Evolutionary conservation across 2,888 invertebrate genomes (phyloP), one percentile per base, ranked within the genome.

Genomic region (Chrysolina oricalcia): DNA sequence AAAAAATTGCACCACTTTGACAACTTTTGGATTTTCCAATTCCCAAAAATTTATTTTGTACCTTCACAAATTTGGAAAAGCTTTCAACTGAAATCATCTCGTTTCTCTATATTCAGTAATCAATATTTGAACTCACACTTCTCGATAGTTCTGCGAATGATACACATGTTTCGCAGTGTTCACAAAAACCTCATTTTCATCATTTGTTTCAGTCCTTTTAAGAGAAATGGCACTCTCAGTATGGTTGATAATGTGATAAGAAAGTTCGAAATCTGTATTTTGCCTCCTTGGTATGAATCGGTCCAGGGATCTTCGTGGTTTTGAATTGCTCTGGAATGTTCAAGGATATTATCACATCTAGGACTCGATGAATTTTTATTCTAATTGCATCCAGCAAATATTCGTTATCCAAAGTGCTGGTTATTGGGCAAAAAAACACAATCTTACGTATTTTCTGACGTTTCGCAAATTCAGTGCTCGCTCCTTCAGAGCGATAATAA

Each of bases 211-310:
- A 13, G 64, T 23, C 43, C 15, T 53, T 35, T 62, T 62, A 5
- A 69, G 48, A 6, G 67, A 68, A n/a, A 56, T 15, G 0, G 59
- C 41, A 3, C 53, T 48, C 17, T 65, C 69, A 3, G 40, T 46
- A 35, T 73, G 70, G 10, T 40, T 64, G 13, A 80, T 63, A 21
- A 74, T 69, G 50, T 78, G 74, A 59, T 74, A 73, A 4, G 77
- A 73, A 3, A 78, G 35, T 35, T 81, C 79, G 13, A 69, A 68
- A 43, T 74, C 73, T n/a, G 65, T 73, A 62, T 66, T 75, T 15
- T 64, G 64, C 65, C 81, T 74, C 15, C 56, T 50, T 4, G 79
- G 78, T n/a, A 81, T 80, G 41, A 80, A 80, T 48, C 81, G 72
- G 68, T 81, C 81, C 2, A 27, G 35, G 17, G 17, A 27, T 27